phyloP scores from a whole-genome alignment of 2,113 vertebrate genomes.

The Anarhynchus alexandrinus region DNA sequence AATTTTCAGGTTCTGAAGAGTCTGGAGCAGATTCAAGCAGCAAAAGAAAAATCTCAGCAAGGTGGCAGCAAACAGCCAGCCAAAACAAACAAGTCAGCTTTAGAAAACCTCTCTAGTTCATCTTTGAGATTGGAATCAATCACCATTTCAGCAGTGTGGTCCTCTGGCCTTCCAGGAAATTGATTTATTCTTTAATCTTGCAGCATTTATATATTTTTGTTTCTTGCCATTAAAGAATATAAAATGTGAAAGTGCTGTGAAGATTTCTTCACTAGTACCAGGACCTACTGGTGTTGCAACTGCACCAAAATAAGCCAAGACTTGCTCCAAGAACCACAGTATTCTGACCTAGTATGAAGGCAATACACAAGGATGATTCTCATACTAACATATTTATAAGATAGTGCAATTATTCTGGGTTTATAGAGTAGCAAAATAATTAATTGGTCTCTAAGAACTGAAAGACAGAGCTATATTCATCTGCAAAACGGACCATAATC shows the following conservation, averaged over 20 bases:
- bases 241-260: not conserved
- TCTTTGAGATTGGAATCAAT: not conserved
- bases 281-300: not conserved
- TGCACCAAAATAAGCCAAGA: not conserved
- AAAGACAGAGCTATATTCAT: not conserved
- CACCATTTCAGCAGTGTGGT: not conserved
- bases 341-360: not conserved
- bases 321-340: not conserved
- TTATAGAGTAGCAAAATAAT: not conserved
- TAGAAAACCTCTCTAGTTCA: not conserved
- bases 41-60: constrained; percentile 37
- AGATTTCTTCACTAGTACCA: not conserved
- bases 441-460: not conserved
- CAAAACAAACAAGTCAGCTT: not conserved
- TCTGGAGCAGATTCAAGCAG: not conserved
- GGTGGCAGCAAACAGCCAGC: constrained; percentile 52
- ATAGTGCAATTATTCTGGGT: not conserved
- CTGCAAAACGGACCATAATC: not conserved
- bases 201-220: not conserved
- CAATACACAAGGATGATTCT: not conserved
- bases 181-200: not conserved
- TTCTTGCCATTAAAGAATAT: not conserved
- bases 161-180: not conserved
- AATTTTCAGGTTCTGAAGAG: not conserved
- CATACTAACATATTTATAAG: not conserved